These are phyloP conservation scores for Chelonoidis abingdonii DNA, from an alignment of 2,113 vertebrate genomes.

Conservation along the genomic window DNA sequence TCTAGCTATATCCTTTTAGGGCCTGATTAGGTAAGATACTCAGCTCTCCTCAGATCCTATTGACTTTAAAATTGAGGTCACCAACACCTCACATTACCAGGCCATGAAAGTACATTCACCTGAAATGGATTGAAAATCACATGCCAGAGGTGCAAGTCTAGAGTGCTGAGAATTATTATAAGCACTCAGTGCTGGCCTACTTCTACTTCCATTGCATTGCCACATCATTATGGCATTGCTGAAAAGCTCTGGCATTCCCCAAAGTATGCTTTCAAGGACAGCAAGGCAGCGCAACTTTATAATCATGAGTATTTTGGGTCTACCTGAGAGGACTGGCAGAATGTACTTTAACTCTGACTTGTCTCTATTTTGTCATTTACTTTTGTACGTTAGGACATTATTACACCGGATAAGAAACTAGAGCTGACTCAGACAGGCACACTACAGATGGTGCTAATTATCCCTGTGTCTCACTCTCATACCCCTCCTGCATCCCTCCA, in stretches of 20 bases:
- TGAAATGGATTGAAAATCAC: background rate
- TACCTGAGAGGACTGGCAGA: background rate
- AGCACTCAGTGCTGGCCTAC: background rate
- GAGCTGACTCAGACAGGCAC: background rate
- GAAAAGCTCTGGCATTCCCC: conserved; percentile 27
- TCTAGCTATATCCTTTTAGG: background rate
- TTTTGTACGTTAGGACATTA: background rate
- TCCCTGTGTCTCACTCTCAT: background rate
- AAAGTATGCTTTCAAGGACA: background rate
- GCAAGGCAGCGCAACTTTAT: background rate
- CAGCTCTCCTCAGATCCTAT: background rate
- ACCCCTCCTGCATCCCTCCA: background rate
- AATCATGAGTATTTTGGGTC: background rate
- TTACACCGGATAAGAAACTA: background rate
- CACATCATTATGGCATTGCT: background rate
- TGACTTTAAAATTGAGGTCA: background rate
- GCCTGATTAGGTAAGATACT: background rate
- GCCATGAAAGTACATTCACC: background rate
- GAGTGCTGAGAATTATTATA: no score
- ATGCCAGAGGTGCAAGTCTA: background rate
- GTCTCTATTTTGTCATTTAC: background rate
- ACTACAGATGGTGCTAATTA: background rate
- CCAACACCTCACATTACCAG: background rate
- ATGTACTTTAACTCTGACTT: background rate
- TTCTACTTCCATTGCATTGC: background rate